These are phyloP conservation scores for Rugalucina vietnamica DNA, from an alignment of 2,888 invertebrate genomes.

Conservation along the genomic window DNA sequence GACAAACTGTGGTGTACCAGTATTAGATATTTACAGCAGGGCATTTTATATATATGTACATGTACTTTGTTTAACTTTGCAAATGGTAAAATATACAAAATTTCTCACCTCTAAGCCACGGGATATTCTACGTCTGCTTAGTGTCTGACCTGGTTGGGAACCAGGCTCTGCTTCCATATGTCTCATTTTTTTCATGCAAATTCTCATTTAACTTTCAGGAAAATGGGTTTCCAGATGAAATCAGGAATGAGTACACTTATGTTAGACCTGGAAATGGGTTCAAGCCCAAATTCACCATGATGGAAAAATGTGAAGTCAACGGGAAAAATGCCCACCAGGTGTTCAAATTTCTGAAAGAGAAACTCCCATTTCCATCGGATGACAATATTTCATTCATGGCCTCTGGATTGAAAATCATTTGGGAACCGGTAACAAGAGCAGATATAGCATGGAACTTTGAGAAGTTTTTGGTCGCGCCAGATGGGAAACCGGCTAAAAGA, in stretches of 20 bases:
- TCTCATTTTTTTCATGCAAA: too few relatives aligned
- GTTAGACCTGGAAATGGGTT: slow-evolving; percentile 83
- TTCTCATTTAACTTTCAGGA: too few relatives aligned
- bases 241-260: slow-evolving; percentile 77
- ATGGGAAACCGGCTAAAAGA: slow-evolving; percentile 79
- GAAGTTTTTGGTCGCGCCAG: slow-evolving; percentile 82
- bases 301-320: slow-evolving; percentile 83
- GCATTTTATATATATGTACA: too few relatives aligned
- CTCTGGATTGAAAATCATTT: slow-evolving; percentile 75
- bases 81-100: too few relatives aligned
- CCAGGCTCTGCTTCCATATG: too few relatives aligned
- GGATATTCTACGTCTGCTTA: too few relatives aligned
- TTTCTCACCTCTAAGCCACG: too few relatives aligned
- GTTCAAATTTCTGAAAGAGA: slow-evolving; percentile 77
- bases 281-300: slow-evolving; percentile 78
- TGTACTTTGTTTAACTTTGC: too few relatives aligned
- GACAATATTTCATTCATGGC: slow-evolving; percentile 74
- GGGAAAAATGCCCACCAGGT: slow-evolving; percentile 80
- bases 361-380: slow-evolving; percentile 77
- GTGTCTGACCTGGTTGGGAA: too few relatives aligned
- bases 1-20: too few relatives aligned
- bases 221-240: slow-evolving; percentile 78
- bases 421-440: slow-evolving; percentile 79
- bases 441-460: slow-evolving; percentile 84
- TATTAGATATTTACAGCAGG: too few relatives aligned